A percentile compares a stretch with the other conserved stretches of the same genome.
phyloP scores from a whole-genome alignment of 2,113 vertebrate species.

The Garra rufa region DNA sequence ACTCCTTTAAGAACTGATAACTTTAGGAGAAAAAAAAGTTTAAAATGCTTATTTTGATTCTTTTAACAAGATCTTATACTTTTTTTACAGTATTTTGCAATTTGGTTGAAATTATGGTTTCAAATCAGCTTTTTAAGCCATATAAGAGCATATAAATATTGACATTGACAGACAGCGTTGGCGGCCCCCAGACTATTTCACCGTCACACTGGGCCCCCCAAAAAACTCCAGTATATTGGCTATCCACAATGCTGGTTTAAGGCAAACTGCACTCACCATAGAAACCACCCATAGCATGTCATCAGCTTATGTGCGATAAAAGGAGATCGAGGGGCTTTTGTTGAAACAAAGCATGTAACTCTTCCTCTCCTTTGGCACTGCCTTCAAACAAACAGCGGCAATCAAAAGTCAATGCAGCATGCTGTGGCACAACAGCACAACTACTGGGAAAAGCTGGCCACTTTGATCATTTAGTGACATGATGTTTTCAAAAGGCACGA shows the following conservation, averaged over 20 bases:
- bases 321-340: constrained; percentile 44
- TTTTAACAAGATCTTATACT: not conserved
- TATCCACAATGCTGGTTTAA: constrained; percentile 50
- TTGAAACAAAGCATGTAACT: not conserved
- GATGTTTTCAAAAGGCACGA: not conserved
- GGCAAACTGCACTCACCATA: constrained; percentile 64
- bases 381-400: constrained; percentile 33
- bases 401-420: constrained; percentile 49
- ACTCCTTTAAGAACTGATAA: not conserved
- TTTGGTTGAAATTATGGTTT: not conserved
- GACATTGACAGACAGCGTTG: not conserved
- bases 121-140: not conserved
- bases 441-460: not conserved
- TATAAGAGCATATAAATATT: not conserved
- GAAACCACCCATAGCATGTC: constrained; percentile 66
- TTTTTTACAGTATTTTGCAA: not conserved
- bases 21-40: too few relatives aligned
- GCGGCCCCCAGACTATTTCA: not conserved
- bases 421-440: not conserved
- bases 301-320: constrained; percentile 60
- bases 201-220: not conserved
- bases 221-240: constrained; percentile 5
- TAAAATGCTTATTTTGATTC: too few relatives aligned
- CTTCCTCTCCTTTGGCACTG: not conserved
- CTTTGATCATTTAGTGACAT: not conserved